These are phyloP conservation scores for Leucoma salicis DNA, from an alignment of 2,888 invertebrate genomes.

Conservation along the genomic window DNA sequence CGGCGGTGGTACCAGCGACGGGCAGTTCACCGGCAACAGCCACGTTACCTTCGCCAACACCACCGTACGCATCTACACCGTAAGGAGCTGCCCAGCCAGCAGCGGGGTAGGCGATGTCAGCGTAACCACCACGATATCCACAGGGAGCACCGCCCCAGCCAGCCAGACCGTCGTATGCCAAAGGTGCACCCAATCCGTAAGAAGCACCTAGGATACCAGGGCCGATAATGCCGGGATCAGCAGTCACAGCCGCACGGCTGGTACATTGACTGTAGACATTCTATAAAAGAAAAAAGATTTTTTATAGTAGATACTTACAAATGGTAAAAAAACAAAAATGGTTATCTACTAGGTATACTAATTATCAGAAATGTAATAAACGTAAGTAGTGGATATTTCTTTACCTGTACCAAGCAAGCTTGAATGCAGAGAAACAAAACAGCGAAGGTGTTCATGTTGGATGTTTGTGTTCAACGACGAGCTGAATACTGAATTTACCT, in stretches of 20 bases:
- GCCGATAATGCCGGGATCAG: neutral
- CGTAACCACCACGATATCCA: neutral
- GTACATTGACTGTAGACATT: conserved; percentile 11
- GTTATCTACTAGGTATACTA: neutral
- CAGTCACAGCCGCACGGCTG: conserved; percentile 1
- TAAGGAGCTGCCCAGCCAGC: conserved; percentile 8
- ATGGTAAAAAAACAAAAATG: neutral
- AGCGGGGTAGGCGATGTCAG: conserved; percentile 7
- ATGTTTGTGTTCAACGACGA: conserved; percentile 11
- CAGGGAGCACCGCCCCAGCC: neutral
- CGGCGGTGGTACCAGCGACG: neutral
- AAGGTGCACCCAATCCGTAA: neutral
- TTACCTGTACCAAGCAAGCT: conserved; percentile 27
- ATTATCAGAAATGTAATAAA: neutral
- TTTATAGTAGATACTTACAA: neutral
- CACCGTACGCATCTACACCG: neutral
- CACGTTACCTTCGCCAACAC: neutral
- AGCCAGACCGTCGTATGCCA: neutral
- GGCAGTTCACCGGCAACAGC: conserved; percentile 1
- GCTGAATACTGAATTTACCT: conserved; percentile 12
- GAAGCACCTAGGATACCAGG: neutral
- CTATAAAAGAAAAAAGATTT: conserved; percentile 10
- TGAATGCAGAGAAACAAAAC: conserved; percentile 26
- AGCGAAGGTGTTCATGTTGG: conserved; percentile 18
- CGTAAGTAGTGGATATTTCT: no score